Conservation (phyloP, 2,113 vertebrate genomes). For the Puma concolor region DNA sequence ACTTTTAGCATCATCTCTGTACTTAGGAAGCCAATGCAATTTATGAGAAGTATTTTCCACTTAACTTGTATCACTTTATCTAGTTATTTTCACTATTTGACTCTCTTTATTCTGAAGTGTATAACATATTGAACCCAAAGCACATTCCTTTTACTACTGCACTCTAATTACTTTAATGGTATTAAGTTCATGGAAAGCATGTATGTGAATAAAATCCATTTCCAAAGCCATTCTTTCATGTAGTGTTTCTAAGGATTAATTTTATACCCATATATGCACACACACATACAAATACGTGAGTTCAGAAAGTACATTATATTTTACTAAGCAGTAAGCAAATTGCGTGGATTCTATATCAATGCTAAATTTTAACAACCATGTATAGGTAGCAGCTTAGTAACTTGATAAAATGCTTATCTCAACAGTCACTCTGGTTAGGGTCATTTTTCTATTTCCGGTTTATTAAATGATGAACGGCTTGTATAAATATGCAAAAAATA, state of each 20-base stretch:
- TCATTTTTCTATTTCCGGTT: not conserved
- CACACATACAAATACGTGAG: not conserved
- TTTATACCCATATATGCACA: not conserved
- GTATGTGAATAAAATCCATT: not conserved
- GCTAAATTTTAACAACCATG: not conserved
- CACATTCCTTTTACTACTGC: not conserved
- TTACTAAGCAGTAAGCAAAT: not conserved
- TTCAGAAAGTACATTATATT: not conserved
- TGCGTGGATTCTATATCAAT: not conserved
- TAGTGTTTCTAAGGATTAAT: not conserved
- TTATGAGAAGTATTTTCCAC: not conserved
- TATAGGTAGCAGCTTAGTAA: not conserved
- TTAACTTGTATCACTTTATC: not conserved
- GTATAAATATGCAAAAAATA: not conserved
- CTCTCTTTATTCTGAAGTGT: not conserved
- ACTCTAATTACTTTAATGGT: not conserved
- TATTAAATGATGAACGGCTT: constrained; percentile 2
- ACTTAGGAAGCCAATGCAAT: not conserved
- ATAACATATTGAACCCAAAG: not conserved
- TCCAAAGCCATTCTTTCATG: not conserved
- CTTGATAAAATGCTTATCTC: not conserved
- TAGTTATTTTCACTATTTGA: not conserved
- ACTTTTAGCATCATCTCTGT: not conserved
- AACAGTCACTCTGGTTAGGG: not conserved
- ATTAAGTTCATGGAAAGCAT: not conserved